Evolutionary conservation across 2,113 vertebrate genomes (phyloP).

Genomic region (Myocastor coypus): DNA sequence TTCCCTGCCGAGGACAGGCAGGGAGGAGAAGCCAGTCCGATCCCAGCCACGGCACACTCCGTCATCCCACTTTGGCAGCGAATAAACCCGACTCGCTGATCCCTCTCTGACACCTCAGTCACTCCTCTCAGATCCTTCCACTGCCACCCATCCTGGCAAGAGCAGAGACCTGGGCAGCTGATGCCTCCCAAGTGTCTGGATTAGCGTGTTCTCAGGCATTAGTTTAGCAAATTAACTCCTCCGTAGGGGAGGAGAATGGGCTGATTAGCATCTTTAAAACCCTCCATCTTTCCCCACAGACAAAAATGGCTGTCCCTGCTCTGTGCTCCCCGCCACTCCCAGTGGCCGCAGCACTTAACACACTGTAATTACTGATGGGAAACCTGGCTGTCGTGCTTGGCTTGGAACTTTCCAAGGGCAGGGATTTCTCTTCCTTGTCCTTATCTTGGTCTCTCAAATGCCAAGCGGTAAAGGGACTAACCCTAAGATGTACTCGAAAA

Average conservation of each 20-base stretch:
- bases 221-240: conserved; percentile 32
- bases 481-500: neutral
- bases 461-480: neutral
- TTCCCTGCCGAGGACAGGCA: neutral
- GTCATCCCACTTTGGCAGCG: neutral
- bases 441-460: conserved; percentile 9
- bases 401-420: neutral
- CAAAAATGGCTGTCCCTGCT: neutral
- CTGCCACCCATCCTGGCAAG: neutral
- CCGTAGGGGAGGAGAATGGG: neutral
- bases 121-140: neutral
- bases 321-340: neutral
- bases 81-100: neutral
- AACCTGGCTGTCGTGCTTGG: neutral
- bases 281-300: neutral
- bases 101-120: neutral
- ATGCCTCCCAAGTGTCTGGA: neutral
- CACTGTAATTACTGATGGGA: neutral
- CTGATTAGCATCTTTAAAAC: neutral
- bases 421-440: neutral
- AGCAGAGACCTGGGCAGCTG: neutral
- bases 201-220: neutral
- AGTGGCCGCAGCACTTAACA: neutral
- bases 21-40: neutral
- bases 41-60: neutral